Conservation (phyloP, 2,797 vertebrate species). For the Kryptolebias ocellatus region DNA sequence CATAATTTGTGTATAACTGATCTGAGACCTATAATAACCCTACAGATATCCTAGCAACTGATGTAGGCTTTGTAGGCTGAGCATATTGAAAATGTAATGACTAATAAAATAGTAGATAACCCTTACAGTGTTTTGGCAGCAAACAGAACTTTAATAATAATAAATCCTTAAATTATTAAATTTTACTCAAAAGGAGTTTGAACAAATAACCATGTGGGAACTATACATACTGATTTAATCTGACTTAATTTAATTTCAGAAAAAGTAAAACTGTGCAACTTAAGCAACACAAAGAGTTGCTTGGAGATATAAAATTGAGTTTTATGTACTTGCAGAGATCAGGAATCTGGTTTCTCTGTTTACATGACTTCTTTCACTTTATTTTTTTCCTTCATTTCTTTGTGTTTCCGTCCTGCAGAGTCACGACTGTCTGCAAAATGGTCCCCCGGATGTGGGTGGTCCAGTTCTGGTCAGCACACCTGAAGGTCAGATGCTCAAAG, state of each 20-base stretch:
- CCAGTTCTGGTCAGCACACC: constrained; percentile 86
- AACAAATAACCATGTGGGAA: background rate
- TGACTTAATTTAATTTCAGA: background rate
- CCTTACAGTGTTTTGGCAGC: constrained; percentile 14
- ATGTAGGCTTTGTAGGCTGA: background rate
- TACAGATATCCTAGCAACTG: constrained; percentile 17
- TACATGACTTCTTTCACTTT: no score
- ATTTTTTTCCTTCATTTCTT: fast-evolving
- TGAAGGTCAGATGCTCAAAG: constrained; percentile 86
- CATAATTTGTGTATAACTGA: background rate
- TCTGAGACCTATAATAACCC: background rate
- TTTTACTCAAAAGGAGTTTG: background rate
- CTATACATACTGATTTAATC: constrained; percentile 2
- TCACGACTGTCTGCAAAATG: constrained; percentile 88
- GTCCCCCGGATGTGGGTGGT: constrained; percentile 87
- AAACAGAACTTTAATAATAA: constrained; percentile 4
- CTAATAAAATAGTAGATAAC: constrained; percentile 10
- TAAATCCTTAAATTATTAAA: constrained; percentile 5
- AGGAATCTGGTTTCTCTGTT: background rate
- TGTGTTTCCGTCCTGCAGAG: constrained; percentile 77
- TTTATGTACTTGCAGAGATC: background rate
- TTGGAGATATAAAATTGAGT: background rate
- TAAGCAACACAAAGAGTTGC: background rate
- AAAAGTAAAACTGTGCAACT: background rate
- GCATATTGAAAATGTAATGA: constrained; percentile 11